These are phyloP conservation scores for Ptycholaimellus sp. DNA, from an alignment of 2,888 invertebrate genomes.

Conservation along the genomic window DNA sequence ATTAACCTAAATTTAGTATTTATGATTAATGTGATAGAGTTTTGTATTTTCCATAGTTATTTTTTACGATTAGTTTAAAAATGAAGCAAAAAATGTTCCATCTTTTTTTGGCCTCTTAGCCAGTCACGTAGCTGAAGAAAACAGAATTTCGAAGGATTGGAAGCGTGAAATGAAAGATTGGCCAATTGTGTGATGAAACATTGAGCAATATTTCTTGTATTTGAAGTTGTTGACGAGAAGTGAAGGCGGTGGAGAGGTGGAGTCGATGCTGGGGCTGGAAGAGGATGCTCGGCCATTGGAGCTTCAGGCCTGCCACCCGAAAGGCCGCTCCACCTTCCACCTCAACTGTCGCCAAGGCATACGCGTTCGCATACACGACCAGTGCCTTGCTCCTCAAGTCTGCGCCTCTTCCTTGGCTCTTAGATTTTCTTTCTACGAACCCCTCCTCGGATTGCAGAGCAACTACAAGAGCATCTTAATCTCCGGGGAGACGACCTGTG, in stretches of 20 bases:
- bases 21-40: not conserved
- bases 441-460: conserved; percentile 35
- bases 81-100: not conserved
- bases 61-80: conserved; percentile 2
- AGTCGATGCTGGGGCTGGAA: conserved; percentile 46
- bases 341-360: conserved; percentile 58
- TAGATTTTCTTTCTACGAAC: not conserved
- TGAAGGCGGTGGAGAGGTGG: conserved; percentile 10
- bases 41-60: not conserved
- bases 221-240: conserved; percentile 5
- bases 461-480: conserved; percentile 72
- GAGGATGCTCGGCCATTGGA: conserved; percentile 69
- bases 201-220: not conserved
- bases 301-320: conserved; percentile 72
- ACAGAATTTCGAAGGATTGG: not conserved
- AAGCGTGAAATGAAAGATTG: not conserved
- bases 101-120: not conserved
- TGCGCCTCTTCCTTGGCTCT: conserved; percentile 14
- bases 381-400: conserved; percentile 55
- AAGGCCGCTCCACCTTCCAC: conserved; percentile 62
- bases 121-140: not conserved
- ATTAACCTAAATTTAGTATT: too few relatives aligned
- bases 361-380: conserved; percentile 72
- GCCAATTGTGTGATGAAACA: too few relatives aligned
- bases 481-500: conserved; percentile 63